These are phyloP conservation scores for Adela reaumurella DNA, from an alignment of 2,888 invertebrate genomes.

Conservation along the genomic window DNA sequence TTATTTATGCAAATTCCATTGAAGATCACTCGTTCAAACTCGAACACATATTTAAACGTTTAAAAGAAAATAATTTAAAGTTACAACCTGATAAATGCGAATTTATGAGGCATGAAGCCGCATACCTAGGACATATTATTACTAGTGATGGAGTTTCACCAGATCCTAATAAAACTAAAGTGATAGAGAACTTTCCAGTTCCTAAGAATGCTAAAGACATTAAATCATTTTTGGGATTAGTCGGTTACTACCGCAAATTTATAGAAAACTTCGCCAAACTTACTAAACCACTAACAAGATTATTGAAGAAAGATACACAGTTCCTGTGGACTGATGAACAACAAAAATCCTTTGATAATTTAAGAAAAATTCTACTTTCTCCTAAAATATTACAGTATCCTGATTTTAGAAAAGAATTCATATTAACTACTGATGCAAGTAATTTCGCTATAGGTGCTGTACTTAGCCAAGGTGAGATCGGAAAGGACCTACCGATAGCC, in stretches of 20 bases:
- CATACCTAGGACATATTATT: conserved; percentile 16
- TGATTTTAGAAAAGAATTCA: conserved; percentile 12
- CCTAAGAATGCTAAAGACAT: conserved; percentile 9
- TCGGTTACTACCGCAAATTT: conserved; percentile 21
- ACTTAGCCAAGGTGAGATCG: background rate
- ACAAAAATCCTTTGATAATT: background rate
- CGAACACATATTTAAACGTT: conserved; percentile 7
- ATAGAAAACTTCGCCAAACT: conserved; percentile 13
- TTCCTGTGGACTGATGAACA: no score
- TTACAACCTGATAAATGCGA: conserved; percentile 10
- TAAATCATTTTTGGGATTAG: conserved; percentile 7
- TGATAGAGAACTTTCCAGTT: conserved; percentile 10
- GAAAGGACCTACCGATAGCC: background rate
- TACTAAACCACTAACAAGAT: conserved; percentile 4
- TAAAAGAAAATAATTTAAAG: conserved; percentile 7
- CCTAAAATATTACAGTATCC: conserved; percentile 18
- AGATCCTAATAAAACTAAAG: conserved; percentile 11
- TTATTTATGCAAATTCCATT: conserved; percentile 8
- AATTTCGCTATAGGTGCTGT: background rate
- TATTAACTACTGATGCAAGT: background rate
- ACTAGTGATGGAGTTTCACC: conserved; percentile 16
- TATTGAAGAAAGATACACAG: background rate
- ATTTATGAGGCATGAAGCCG: conserved; percentile 6
- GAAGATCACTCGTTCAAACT: conserved; percentile 8
- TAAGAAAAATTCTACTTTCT: background rate